phyloP scores from a whole-genome alignment of 2,113 vertebrate species.

The Nannobrachium achirus region DNA sequence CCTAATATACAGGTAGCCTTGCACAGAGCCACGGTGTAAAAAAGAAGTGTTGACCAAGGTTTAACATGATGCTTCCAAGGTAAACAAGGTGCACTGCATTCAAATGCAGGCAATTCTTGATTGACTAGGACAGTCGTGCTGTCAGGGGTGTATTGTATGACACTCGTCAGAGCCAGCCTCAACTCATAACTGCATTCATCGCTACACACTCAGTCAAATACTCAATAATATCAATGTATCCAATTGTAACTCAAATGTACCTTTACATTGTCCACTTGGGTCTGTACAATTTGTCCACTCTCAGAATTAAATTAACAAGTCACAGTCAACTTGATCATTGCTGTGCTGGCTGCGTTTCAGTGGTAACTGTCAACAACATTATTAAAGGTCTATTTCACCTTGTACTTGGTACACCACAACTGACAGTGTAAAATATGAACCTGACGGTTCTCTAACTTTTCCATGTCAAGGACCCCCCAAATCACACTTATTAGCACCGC shows the following conservation, averaged over 20 bases:
- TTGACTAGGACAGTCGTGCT: slow-evolving; percentile 59
- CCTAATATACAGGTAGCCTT: neutral
- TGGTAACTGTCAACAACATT: too few species aligned
- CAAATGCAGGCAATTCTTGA: slow-evolving; percentile 30
- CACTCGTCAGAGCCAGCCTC: slow-evolving; percentile 26
- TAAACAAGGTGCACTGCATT: neutral
- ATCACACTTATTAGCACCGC: too few species aligned
- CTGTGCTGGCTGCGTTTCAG: neutral
- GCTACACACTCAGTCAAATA: neutral
- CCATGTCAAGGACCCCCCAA: too few species aligned
- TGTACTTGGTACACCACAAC: too few species aligned
- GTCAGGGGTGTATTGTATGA: slow-evolving; percentile 44
- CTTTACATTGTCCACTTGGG: too few species aligned
- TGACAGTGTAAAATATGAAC: too few species aligned
- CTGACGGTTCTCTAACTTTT: too few species aligned
- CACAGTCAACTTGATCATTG: slow-evolving; percentile 17
- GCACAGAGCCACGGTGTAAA: neutral
- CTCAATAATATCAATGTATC: neutral
- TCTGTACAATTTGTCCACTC: too few species aligned
- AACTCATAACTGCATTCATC: slow-evolving; percentile 37
- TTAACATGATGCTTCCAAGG: neutral
- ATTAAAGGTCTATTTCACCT: too few species aligned
- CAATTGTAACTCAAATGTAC: too few species aligned
- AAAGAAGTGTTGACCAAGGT: neutral
- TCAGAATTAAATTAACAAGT: too few species aligned